Evolutionary conservation across 2,113 vertebrate genomes (phyloP).

Genomic region (Aspiorhynchus laticeps): DNA sequence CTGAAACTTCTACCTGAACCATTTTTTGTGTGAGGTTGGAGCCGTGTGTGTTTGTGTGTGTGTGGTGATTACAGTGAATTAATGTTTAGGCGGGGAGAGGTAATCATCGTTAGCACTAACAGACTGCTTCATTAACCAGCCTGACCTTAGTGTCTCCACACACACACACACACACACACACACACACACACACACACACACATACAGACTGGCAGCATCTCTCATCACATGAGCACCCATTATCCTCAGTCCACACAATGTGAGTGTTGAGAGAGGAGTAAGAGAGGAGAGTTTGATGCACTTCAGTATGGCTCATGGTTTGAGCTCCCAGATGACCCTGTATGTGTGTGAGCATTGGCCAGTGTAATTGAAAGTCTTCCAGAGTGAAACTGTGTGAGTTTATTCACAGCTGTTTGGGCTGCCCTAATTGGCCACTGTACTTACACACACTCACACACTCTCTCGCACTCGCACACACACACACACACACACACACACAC

Average conservation of each 20-base stretch:
- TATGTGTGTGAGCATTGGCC: constrained; percentile 2
- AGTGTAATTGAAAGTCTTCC: constrained; percentile 23
- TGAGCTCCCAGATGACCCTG: constrained; percentile 62
- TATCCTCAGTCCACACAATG: constrained; percentile 1
- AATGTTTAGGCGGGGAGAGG: constrained; percentile 31
- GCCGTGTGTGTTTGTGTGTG: background rate
- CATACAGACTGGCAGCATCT: background rate
- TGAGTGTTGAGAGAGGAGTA: constrained; percentile 30
- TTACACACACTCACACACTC: background rate
- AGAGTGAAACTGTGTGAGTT: constrained; percentile 13
- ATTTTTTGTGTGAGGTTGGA: background rate
- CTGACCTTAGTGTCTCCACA: constrained; percentile 62
- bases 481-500: background rate
- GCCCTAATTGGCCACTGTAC: constrained; percentile 4
- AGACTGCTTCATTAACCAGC: constrained; percentile 58
- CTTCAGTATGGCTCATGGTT: constrained; percentile 46
- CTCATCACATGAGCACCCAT: constrained; percentile 21
- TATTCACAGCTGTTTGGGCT: constrained; percentile 28
- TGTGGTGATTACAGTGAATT: constrained; percentile 22
- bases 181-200: background rate
- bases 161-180: background rate
- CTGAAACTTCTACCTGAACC: constrained; percentile 2
- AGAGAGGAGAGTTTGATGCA: constrained; percentile 18
- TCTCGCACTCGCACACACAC: constrained; percentile 16
- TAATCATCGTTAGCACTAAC: constrained; percentile 62